Conservation (phyloP, 1,140 invertebrate genomes). For the Venustaconcha ellipsiformis region DNA sequence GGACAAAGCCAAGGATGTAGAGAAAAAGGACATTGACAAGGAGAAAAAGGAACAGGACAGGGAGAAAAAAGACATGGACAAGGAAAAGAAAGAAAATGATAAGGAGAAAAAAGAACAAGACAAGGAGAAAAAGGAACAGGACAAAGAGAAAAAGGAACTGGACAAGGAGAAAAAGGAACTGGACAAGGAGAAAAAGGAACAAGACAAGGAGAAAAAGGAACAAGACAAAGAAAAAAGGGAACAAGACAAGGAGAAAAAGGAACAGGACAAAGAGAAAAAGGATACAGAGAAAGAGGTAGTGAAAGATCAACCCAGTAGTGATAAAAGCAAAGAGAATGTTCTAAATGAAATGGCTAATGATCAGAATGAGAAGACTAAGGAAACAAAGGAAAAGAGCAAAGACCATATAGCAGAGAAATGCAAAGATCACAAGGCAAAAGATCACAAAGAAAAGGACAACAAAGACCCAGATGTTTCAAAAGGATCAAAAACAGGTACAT, state of each 20-base stretch:
- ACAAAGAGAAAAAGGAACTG: constrained; percentile 39
- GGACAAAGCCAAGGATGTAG: constrained; percentile 26
- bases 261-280: constrained; percentile 31
- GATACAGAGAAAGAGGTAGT: constrained; percentile 17
- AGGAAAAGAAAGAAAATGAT: constrained; percentile 10
- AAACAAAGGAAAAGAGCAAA: constrained; percentile 31
- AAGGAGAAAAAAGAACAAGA: constrained; percentile 29
- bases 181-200: background rate
- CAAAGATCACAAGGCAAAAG: too few species aligned
- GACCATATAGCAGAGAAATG: too few species aligned
- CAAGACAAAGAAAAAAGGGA: constrained; percentile 41
- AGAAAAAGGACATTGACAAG: constrained; percentile 37
- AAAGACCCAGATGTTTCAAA: constrained; percentile 16
- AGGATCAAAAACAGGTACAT: background rate
- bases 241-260: constrained; percentile 40
- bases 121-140: constrained; percentile 4
- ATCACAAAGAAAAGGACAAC: too few species aligned
- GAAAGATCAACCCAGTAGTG: constrained; percentile 33
- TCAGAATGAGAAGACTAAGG: constrained; percentile 33
- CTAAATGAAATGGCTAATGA: constrained; percentile 32
- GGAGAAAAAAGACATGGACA: constrained; percentile 37
- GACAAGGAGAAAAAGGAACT: constrained; percentile 21
- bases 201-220: constrained; percentile 32
- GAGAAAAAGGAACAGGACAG: constrained; percentile 36
- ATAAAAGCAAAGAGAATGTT: constrained; percentile 18